Evolutionary conservation across 2,888 invertebrate species (phyloP).

Genomic region (Eucera pruinosa): DNA sequence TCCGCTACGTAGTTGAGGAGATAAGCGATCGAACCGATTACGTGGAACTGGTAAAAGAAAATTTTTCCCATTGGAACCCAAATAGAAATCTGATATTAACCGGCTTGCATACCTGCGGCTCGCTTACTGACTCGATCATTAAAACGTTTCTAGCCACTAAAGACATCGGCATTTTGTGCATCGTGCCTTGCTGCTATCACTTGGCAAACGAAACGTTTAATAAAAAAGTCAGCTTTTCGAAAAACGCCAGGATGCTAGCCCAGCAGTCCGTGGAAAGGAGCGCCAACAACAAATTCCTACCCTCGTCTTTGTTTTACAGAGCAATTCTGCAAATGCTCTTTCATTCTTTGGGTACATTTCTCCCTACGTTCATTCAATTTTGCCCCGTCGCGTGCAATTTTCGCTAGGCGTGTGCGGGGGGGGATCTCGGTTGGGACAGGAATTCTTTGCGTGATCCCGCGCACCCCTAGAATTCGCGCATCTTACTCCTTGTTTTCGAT

Average conservation of each 20-base stretch:
- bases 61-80: slow-evolving; percentile 70
- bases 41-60: slow-evolving; percentile 66
- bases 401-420: no score
- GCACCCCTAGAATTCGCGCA: no score
- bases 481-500: slow-evolving; percentile 69
- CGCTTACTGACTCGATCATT: slow-evolving; percentile 90
- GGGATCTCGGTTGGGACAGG: no score
- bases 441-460: no score
- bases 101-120: slow-evolving; percentile 96
- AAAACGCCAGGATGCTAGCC: slow-evolving; percentile 93
- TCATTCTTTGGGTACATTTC: slow-evolving; percentile 73
- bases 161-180: slow-evolving; percentile 88
- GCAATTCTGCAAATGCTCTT: slow-evolving; percentile 89
- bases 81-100: slow-evolving; percentile 81
- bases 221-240: slow-evolving; percentile 71
- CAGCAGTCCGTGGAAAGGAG: slow-evolving; percentile 93
- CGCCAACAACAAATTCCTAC: slow-evolving; percentile 86
- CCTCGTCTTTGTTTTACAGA: slow-evolving; percentile 90
- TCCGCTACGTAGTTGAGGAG: slow-evolving; percentile 73
- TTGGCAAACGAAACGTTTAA: slow-evolving; percentile 87
- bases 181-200: slow-evolving; percentile 97
- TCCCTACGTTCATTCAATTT: not conserved
- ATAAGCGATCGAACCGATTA: slow-evolving; percentile 79
- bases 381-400: no score
- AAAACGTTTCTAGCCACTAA: slow-evolving; percentile 87